Conservation (phyloP, 2,797 vertebrate species). For the Epinephelus awoara region DNA sequence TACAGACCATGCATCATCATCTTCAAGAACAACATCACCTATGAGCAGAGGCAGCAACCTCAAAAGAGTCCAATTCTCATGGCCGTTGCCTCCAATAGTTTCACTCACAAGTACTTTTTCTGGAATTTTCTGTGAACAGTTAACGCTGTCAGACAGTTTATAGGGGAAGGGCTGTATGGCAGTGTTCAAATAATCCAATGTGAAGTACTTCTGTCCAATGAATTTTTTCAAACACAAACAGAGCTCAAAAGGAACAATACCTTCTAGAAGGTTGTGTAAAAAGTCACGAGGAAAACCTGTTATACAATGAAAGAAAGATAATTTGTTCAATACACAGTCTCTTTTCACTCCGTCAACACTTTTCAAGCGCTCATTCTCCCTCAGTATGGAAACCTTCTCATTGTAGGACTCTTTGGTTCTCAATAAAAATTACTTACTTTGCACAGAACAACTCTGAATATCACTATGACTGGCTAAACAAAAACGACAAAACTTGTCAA, state of each 20-base stretch:
- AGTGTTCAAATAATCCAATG: slow-evolving; percentile 26
- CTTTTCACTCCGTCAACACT: background rate
- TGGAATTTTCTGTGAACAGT: slow-evolving; percentile 3
- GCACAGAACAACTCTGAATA: too few relatives aligned
- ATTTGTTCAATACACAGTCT: background rate
- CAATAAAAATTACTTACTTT: too few relatives aligned
- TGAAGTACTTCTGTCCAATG: slow-evolving; percentile 42
- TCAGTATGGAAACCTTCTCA: too few relatives aligned
- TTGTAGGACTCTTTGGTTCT: too few relatives aligned
- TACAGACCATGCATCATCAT: slow-evolving; percentile 41
- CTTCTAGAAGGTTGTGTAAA: slow-evolving; percentile 30
- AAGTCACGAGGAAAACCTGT: slow-evolving; percentile 41
- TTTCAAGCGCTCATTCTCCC: too few relatives aligned
- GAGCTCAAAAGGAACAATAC: slow-evolving; percentile 37
- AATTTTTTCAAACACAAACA: slow-evolving; percentile 39
- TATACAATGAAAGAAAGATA: slow-evolving; percentile 39
- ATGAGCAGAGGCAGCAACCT: slow-evolving; percentile 39
- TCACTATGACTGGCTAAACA: too few relatives aligned
- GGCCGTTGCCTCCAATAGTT: slow-evolving; percentile 47
- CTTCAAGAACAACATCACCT: slow-evolving; percentile 25
- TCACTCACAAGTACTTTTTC: slow-evolving; percentile 6
- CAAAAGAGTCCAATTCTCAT: slow-evolving; percentile 42
- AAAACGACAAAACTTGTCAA: too few relatives aligned
- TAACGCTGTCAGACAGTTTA: slow-evolving; percentile 5
- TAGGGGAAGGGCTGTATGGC: background rate